These are phyloP conservation scores for Pachliopta kotzebuea DNA, from an alignment of 2,888 invertebrate genomes.

Conservation along the genomic window DNA sequence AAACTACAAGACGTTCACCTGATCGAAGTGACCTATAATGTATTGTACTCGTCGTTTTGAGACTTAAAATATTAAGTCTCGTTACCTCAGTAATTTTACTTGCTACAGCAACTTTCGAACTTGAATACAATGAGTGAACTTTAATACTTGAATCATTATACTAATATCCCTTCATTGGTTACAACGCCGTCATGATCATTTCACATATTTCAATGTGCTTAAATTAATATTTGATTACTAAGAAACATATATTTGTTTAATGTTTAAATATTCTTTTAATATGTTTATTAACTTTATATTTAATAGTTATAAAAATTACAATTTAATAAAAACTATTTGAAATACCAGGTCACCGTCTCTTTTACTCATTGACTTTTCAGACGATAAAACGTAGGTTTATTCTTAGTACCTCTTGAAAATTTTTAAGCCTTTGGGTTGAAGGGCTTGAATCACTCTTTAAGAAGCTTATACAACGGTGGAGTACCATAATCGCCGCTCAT, in stretches of 20 bases:
- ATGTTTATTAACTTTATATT: too few relatives aligned
- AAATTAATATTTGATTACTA: too few relatives aligned
- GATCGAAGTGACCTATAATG: background rate
- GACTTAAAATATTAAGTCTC: background rate
- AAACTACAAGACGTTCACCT: background rate
- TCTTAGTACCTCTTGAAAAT: slow-evolving; percentile 11
- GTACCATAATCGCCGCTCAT: slow-evolving; percentile 16
- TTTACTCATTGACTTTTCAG: background rate
- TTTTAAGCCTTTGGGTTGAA: slow-evolving; percentile 7
- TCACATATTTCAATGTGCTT: too few relatives aligned
- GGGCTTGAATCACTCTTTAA: slow-evolving; percentile 16
- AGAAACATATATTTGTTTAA: too few relatives aligned
- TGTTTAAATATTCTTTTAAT: too few relatives aligned
- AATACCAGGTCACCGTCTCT: background rate
- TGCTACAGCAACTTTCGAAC: background rate
- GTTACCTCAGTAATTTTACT: background rate
- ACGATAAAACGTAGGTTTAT: slow-evolving; percentile 5
- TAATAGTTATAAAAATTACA: too few relatives aligned
- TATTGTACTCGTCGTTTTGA: background rate
- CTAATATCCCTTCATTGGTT: too few relatives aligned
- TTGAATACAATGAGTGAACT: too few relatives aligned
- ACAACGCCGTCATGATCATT: too few relatives aligned
- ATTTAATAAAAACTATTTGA: too few relatives aligned
- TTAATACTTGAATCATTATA: too few relatives aligned
- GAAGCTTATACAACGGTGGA: slow-evolving; percentile 19